A percentile compares a stretch with the other conserved stretches of the same genome.
Evolutionary conservation across 2,888 invertebrate genomes (phyloP).

Genomic region (Pammene aurita): DNA sequence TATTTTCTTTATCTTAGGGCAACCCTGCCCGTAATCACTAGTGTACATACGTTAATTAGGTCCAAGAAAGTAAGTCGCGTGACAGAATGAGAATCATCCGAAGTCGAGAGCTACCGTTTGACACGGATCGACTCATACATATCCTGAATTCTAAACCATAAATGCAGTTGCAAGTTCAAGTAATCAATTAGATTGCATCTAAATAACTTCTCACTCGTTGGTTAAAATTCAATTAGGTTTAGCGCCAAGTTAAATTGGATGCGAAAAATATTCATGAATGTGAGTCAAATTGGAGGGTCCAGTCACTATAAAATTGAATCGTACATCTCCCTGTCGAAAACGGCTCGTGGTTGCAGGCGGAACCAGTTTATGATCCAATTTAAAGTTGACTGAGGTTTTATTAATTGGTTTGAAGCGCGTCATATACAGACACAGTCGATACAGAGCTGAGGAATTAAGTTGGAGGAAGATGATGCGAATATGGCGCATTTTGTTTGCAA

Average conservation of each 20-base stretch:
- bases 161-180: constrained; percentile 19
- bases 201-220: constrained; percentile 7
- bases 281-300: constrained; percentile 46
- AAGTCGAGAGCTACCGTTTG: constrained; percentile 61
- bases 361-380: constrained; percentile 54
- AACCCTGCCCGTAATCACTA: neutral
- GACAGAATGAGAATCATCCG: constrained; percentile 60
- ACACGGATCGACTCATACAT: constrained; percentile 52
- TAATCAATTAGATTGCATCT: constrained; percentile 12
- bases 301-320: constrained; percentile 55
- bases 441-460: constrained; percentile 10
- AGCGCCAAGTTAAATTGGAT: constrained; percentile 27
- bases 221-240: constrained; percentile 25
- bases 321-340: constrained; percentile 53
- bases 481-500: neutral
- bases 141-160: constrained; percentile 37
- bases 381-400: constrained; percentile 47
- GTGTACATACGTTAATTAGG: constrained; percentile 1
- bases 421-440: neutral
- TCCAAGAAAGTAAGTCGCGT: constrained; percentile 45
- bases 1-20: constrained; percentile 43
- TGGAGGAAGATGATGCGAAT: neutral
- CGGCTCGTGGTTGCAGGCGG: constrained; percentile 53
- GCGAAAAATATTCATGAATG: constrained; percentile 42
- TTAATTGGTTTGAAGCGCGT: constrained; percentile 33